A percentile compares a stretch with the other conserved stretches of the same genome.
phyloP scores from a whole-genome alignment of 2,797 vertebrate species.

The Botia almorhae region DNA sequence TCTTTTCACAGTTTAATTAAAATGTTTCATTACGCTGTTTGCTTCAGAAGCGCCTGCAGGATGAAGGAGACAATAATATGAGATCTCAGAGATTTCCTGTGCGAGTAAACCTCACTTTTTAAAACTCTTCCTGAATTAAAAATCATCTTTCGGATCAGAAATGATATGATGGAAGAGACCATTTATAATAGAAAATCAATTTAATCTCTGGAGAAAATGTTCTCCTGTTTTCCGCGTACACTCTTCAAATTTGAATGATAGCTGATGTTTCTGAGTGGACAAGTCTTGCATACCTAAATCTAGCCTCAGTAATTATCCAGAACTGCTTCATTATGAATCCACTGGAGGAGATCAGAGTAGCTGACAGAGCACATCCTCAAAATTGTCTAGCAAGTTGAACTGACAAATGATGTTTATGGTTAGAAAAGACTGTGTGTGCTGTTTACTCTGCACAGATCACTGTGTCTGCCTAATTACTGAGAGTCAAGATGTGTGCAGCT shows the following conservation, averaged over 20 bases:
- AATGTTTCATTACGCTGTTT: slow-evolving; percentile 42
- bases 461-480: not conserved
- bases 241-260: slow-evolving; percentile 55
- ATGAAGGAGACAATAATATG: not conserved
- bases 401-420: slow-evolving; percentile 42
- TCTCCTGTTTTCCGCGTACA: slow-evolving; percentile 58
- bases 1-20: not conserved
- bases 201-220: not conserved
- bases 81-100: slow-evolving; percentile 1
- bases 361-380: slow-evolving; percentile 52
- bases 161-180: not conserved
- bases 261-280: slow-evolving; percentile 43
- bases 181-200: slow-evolving; percentile 16
- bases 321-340: slow-evolving; percentile 51
- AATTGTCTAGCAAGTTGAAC: slow-evolving; percentile 47
- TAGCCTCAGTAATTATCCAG: slow-evolving; percentile 59
- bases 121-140: not conserved
- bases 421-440: slow-evolving; percentile 4
- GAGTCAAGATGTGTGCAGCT: not conserved
- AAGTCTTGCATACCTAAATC: slow-evolving; percentile 58
- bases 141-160: no score
- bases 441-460: not conserved
- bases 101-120: not conserved
- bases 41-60: not conserved
- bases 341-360: slow-evolving; percentile 38